Evolutionary conservation across 1,140 invertebrate genomes (phyloP).

Genomic region (Thaumatotibia leucotreta): DNA sequence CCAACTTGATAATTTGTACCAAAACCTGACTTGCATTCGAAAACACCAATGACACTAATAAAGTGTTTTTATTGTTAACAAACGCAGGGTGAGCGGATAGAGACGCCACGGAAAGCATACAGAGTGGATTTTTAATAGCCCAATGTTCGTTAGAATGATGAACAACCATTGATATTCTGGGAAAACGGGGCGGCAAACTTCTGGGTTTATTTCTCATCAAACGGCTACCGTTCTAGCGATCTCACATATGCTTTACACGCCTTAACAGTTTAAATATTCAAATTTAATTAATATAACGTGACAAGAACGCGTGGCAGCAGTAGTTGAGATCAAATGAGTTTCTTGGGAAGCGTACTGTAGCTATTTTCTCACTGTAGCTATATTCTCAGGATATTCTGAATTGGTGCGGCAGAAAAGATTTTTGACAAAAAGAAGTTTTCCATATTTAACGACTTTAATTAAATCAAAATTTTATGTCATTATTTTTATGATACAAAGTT

Average conservation of each 20-base stretch:
- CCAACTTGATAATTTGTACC: constrained; percentile 40
- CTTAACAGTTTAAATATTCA: neutral
- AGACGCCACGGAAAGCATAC: constrained; percentile 44
- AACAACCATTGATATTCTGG: constrained; percentile 51
- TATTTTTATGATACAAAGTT: too few species aligned
- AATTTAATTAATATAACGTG: constrained; percentile 8
- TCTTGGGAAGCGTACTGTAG: neutral
- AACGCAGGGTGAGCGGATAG: constrained; percentile 47
- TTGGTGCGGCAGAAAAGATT: too few species aligned
- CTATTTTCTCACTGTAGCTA: too few species aligned
- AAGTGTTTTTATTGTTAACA: constrained; percentile 64
- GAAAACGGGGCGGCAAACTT: constrained; percentile 41
- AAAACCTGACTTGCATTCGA: constrained; percentile 44
- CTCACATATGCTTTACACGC: neutral
- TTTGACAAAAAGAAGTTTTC: too few species aligned
- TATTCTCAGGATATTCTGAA: too few species aligned
- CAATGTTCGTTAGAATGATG: constrained; percentile 47
- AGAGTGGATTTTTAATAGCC: constrained; percentile 67
- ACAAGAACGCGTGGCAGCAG: neutral
- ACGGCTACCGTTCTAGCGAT: neutral
- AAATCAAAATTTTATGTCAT: too few species aligned
- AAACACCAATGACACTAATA: constrained; percentile 44
- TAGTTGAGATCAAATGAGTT: neutral
- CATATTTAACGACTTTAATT: too few species aligned
- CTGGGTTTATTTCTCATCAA: constrained; percentile 19